phyloP scores from a whole-genome alignment of 1,140 invertebrate species.

The Drosophila gunungcola region DNA sequence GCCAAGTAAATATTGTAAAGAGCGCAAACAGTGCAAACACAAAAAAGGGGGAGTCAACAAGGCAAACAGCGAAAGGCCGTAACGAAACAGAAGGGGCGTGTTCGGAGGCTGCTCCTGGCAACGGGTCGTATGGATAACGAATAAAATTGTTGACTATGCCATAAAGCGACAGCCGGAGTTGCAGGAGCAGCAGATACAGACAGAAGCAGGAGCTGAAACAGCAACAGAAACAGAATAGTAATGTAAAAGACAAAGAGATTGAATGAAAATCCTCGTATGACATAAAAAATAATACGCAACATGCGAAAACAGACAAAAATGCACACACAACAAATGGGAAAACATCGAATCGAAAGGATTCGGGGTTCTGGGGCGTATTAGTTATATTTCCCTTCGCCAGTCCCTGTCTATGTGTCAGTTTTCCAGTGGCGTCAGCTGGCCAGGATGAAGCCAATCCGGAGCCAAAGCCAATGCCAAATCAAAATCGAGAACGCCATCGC shows the following conservation, averaged over 20 bases:
- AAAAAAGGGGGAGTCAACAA: conserved; percentile 12
- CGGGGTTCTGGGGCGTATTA: conserved; percentile 62
- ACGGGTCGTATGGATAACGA: conserved; percentile 60
- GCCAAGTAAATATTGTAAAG: conserved; percentile 66
- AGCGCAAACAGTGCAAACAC: conserved; percentile 43
- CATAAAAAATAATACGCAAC: conserved; percentile 70
- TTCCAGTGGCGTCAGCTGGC: conserved; percentile 47
- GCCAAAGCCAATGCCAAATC: conserved; percentile 12
- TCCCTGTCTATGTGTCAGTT: conserved; percentile 47
- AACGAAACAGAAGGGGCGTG: conserved; percentile 41
- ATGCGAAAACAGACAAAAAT: conserved; percentile 50
- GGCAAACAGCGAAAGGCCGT: conserved; percentile 27
- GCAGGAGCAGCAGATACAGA: conserved; percentile 13
- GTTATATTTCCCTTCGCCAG: conserved; percentile 52
- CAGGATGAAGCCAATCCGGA: conserved; percentile 22
- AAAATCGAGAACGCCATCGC: conserved; percentile 2
- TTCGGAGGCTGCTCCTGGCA: conserved; percentile 36
- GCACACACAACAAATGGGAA: conserved; percentile 48
- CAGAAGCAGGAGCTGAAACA: conserved; percentile 1
- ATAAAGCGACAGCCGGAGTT: conserved; percentile 46
- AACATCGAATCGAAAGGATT: conserved; percentile 62
- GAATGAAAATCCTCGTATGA: conserved; percentile 69
- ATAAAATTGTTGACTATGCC: conserved; percentile 71
- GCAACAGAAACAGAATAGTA: conserved; percentile 21
- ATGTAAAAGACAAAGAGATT: conserved; percentile 64